Base-by-base conservation (phyloP, 30 jellyfish, hydroid and myxozoan genomes). In the Hydractinia symbiolongicarpus region DNA sequence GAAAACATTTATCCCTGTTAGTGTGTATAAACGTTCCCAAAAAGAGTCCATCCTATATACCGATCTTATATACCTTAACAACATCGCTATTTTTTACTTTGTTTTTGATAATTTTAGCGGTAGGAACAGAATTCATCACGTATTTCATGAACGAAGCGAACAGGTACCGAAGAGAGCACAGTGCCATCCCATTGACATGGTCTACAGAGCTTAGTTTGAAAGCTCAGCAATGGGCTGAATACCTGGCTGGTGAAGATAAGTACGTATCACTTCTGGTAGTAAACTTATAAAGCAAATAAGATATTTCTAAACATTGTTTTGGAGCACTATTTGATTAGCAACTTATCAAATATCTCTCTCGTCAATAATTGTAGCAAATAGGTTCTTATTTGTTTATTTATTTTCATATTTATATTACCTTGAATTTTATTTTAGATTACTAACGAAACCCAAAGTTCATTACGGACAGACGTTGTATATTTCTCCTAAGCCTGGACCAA, bases 161-260 rank as follows among this genome's bases (percentile, higher is more conserved):
- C 67, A 71, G 68, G 17, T 92, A 75, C 62, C 95, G 98, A 40
- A 89, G 96, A 17, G 83, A 84, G 95, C 98, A 92, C 85, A 92
- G 98, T 72, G 95, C 96, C 21, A 88, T 83, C 5, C 96, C 96
- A 9, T 64, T 92, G 83, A 66, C 88, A 49, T 92, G 98, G 98
- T 92, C 98, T 0, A 51, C 55, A 58, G 77, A 77, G 50, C 77
- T 92, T 51, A 78, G 79, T 73, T 66, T 69, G 21, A 83, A 85
- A 70, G 98, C 98, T 19, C 98, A 92, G 66, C 86, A 76, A 81
- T 92, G 98, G 98, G 96, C 98, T 57, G 98, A 92, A 81, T 83
- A 87, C 51, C 87, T 92, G 20, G 98, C 90, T 4, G 70, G 84
- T 17, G 89, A 83, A 64, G 94, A 80, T 54, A 92, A 87, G 98